A percentile compares a stretch with the other conserved stretches of the same genome.
Evolutionary conservation across 2,888 invertebrate genomes (phyloP).

Genomic region (Thera britannica): DNA sequence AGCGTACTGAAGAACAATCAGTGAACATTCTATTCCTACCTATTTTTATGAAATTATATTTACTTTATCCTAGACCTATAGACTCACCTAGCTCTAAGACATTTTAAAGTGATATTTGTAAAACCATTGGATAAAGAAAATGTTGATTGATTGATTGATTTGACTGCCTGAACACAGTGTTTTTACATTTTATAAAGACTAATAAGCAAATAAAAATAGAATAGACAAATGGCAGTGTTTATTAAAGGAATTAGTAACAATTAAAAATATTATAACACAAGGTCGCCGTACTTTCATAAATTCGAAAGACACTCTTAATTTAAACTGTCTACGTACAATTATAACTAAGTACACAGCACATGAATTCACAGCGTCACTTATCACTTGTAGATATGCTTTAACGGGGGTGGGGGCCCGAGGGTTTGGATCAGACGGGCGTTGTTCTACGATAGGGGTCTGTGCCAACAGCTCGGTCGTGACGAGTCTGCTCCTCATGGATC

Average conservation of each 20-base stretch:
- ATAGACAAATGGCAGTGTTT: constrained; percentile 83
- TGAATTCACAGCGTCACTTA: constrained; percentile 67
- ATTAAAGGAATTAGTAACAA: constrained; percentile 77
- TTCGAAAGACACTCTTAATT: constrained; percentile 70
- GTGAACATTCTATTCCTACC: too few species aligned
- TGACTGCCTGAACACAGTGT: too few species aligned
- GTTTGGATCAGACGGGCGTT: constrained; percentile 83
- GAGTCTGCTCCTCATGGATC: constrained; percentile 59
- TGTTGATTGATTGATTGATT: too few species aligned
- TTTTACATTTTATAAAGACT: too few species aligned
- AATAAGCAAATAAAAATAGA: constrained; percentile 15
- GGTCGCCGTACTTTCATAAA: constrained; percentile 74
- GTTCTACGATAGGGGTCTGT: constrained; percentile 85
- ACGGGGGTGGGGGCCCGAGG: constrained; percentile 57
- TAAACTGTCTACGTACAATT: constrained; percentile 59
- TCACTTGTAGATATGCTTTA: constrained; percentile 82
- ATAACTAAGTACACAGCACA: constrained; percentile 62
- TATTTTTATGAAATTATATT: too few species aligned
- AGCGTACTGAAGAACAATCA: too few species aligned
- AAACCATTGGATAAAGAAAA: too few species aligned
- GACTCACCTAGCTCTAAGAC: too few species aligned
- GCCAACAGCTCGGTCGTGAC: constrained; percentile 79
- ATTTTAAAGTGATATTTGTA: too few species aligned
- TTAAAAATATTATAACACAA: constrained; percentile 75
- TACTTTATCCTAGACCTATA: too few species aligned